A percentile compares a stretch with the other conserved stretches of the same genome.
Evolutionary conservation across 2,797 vertebrate species (phyloP).

Genomic region (Apodemus agrarius): DNA sequence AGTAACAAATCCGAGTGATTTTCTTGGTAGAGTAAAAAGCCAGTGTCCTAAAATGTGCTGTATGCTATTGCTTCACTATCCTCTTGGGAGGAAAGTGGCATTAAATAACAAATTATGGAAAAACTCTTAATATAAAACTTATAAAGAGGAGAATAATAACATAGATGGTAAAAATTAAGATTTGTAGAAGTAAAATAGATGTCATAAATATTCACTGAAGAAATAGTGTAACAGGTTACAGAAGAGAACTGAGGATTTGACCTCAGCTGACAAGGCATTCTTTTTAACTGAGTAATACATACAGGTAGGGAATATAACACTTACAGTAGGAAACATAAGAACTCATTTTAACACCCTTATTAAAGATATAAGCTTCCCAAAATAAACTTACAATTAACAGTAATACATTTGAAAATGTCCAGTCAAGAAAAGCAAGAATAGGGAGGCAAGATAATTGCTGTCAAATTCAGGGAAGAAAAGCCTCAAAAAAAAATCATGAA

Average conservation of each 20-base stretch:
- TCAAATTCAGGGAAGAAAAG: not conserved
- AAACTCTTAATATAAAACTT: not conserved
- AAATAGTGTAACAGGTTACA: not conserved
- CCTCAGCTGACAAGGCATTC: not conserved
- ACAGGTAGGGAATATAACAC: not conserved
- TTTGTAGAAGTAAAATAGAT: not conserved
- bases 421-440: not conserved
- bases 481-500: not conserved
- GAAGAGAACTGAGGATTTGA: not conserved
- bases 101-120: not conserved
- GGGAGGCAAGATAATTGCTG: not conserved
- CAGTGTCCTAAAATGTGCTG: not conserved
- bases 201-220: not conserved
- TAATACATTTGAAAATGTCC: not conserved
- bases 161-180: slow-evolving; percentile 3
- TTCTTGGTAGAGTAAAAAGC: not conserved
- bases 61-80: not conserved
- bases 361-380: not conserved
- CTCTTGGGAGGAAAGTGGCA: not conserved
- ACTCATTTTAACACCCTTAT: not conserved
- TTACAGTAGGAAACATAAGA: not conserved
- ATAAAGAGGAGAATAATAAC: not conserved
- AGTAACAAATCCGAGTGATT: not conserved
- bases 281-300: not conserved
- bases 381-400: not conserved